Evolutionary conservation across 2,888 invertebrate genomes (phyloP), one percentile per base, ranked within the genome.

Genomic region (Pseudanteris insignis): DNA sequence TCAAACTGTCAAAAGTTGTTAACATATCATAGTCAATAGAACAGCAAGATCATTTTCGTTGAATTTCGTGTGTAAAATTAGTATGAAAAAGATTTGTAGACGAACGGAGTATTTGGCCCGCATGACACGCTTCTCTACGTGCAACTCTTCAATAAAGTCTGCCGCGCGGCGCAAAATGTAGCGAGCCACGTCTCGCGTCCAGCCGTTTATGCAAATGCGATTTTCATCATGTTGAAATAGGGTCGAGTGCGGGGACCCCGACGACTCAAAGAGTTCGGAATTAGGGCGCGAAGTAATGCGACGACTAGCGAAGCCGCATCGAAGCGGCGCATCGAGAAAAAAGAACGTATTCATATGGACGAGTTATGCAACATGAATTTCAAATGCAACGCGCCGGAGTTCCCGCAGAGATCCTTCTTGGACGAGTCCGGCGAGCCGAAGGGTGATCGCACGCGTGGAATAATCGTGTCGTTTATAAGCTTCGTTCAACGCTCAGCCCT

Each of bases 401-500:
- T 40, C 41, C 50, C n/a, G n/a, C n/a, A 44, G 54, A 50, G 54
- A 61, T 50, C 34, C 36, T 40, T 51, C 30, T 44, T 25, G 26
- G 26, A 2, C 36, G 21, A 30, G 40, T 25, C 40, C 34, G 43
- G 30, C 29, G 11, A 54, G 44, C 34, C 48, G 57, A 38, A 32
- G 47, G 37, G 54, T 46, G 65, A 60, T 55, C 44, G 44, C 34
- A 29, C 40, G 68, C 66, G 61, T 48, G 66, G 75, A 72, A 76
- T 75, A 76, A 75, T 75, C 74, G 70, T 66, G 72, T 69, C 75
- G 70, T 75, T 76, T 74, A 75, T 74, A 76, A 74, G 71, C 73
- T 63, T 46, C 64, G 40, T 66, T 68, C 69, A 73, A 68, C 69
- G 21, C 24, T 37, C 64, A 60, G 60, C 47, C 40, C 36, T 32